Conservation (phyloP, 2,797 vertebrate genomes). For the Accipiter fasciatus region DNA sequence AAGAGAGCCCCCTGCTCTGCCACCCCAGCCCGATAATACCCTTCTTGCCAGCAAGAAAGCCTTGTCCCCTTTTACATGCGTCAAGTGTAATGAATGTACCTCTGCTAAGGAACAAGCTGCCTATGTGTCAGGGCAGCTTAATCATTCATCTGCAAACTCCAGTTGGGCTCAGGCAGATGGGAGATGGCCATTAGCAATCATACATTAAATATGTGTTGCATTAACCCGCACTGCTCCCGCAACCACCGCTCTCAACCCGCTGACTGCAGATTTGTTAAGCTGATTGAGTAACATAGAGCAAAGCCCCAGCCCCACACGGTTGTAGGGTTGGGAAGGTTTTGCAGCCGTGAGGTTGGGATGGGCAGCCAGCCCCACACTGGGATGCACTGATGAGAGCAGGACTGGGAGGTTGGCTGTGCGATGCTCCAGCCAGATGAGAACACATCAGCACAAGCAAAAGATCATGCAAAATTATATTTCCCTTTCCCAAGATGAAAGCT, state of each 20-base stretch:
- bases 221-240: conserved; percentile 58
- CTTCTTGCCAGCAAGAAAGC: neutral
- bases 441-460: neutral
- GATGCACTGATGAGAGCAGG: neutral
- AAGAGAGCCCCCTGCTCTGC: neutral
- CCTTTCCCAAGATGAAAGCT: neutral
- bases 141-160: conserved; percentile 60
- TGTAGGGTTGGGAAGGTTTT: neutral
- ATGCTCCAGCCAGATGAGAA: neutral
- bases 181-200: conserved; percentile 79
- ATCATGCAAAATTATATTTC: neutral
- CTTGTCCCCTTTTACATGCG: conserved; percentile 9
- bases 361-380: fast-evolving
- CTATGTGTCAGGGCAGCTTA: conserved; percentile 41
- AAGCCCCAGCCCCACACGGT: fast-evolving
- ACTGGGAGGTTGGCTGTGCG: fast-evolving
- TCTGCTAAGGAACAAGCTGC: conserved; percentile 24
- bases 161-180: conserved; percentile 69
- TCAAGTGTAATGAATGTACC: conserved; percentile 63
- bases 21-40: neutral
- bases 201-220: conserved; percentile 83
- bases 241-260: neutral
- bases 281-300: neutral
- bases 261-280: conserved; percentile 34
- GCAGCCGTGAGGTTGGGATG: neutral